These are phyloP conservation scores for Coryphaenoides rupestris DNA, from an alignment of 2,113 vertebrate species.

Conservation along the genomic window DNA sequence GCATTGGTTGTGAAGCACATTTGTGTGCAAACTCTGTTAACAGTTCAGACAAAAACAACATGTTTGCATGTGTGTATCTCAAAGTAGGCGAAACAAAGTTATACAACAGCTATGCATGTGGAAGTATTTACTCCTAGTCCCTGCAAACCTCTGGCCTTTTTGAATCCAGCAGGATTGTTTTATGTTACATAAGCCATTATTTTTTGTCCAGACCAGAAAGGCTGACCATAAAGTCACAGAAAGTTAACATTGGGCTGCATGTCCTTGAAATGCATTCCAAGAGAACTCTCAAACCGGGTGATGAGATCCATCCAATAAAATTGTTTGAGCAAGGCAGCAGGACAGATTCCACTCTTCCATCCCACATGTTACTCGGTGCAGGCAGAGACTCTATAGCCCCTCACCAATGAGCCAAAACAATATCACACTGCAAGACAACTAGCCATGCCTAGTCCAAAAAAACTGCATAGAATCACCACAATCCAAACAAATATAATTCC, in stretches of 20 bases:
- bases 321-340: slow-evolving; percentile 36
- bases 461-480: slow-evolving; percentile 30
- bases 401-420: slow-evolving; percentile 33
- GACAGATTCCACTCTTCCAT: slow-evolving; percentile 35
- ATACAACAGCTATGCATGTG: slow-evolving; percentile 34
- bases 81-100: background rate
- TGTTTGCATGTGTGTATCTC: slow-evolving; percentile 5
- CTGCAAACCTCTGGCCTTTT: slow-evolving; percentile 31
- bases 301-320: slow-evolving; percentile 42
- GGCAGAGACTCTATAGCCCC: slow-evolving; percentile 27
- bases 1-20: too few species aligned
- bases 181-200: slow-evolving; percentile 45
- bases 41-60: background rate
- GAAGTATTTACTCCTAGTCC: slow-evolving; percentile 38
- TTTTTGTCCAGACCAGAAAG: slow-evolving; percentile 28
- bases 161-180: slow-evolving; percentile 15
- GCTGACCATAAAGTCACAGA: slow-evolving; percentile 27
- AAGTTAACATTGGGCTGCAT: slow-evolving; percentile 10
- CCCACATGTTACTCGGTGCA: slow-evolving; percentile 34
- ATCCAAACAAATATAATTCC: slow-evolving; percentile 43
- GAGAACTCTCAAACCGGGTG: slow-evolving; percentile 37
- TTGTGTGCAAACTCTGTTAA: too few species aligned
- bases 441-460: slow-evolving; percentile 24
- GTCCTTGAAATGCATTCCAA: slow-evolving; percentile 41
- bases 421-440: slow-evolving; percentile 32